A percentile compares a stretch with the other conserved stretches of the same genome.
Evolutionary conservation across 1,140 invertebrate genomes (phyloP).

Genomic region (Ostrea denselamellosa): DNA sequence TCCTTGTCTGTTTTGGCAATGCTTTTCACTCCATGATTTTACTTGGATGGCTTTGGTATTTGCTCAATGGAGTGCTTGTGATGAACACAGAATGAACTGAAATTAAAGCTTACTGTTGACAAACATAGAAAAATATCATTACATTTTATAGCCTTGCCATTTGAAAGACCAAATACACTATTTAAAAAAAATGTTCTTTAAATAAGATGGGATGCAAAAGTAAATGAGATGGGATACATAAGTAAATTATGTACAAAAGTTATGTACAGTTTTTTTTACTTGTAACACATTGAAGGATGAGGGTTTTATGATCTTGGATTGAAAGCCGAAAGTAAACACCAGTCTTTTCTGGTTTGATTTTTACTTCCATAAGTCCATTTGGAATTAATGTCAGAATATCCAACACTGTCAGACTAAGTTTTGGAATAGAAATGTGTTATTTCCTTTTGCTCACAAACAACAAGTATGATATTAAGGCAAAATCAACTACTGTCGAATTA

Average conservation of each 20-base stretch:
- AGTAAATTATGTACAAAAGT: background rate
- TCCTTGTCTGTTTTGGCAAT: background rate
- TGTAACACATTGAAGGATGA: too few species aligned
- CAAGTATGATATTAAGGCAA: too few species aligned
- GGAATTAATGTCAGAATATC: too few species aligned
- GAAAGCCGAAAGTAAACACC: too few species aligned
- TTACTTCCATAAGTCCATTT: too few species aligned
- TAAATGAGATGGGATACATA: background rate
- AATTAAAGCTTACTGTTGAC: conserved; percentile 8
- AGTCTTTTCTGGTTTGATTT: too few species aligned
- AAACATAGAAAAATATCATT: background rate
- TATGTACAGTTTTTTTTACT: background rate
- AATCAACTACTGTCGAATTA: too few species aligned
- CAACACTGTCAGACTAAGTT: too few species aligned
- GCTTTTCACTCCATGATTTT: background rate
- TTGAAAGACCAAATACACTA: too few species aligned
- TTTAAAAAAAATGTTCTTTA: background rate
- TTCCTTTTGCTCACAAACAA: too few species aligned
- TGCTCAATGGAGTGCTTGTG: background rate
- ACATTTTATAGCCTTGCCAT: background rate
- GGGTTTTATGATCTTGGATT: too few species aligned
- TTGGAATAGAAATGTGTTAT: too few species aligned
- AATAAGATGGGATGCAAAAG: background rate
- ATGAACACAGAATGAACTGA: background rate
- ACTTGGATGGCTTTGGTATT: background rate